phyloP scores from a whole-genome alignment of 1,140 invertebrate species.

The Euwallacea fornicatus region DNA sequence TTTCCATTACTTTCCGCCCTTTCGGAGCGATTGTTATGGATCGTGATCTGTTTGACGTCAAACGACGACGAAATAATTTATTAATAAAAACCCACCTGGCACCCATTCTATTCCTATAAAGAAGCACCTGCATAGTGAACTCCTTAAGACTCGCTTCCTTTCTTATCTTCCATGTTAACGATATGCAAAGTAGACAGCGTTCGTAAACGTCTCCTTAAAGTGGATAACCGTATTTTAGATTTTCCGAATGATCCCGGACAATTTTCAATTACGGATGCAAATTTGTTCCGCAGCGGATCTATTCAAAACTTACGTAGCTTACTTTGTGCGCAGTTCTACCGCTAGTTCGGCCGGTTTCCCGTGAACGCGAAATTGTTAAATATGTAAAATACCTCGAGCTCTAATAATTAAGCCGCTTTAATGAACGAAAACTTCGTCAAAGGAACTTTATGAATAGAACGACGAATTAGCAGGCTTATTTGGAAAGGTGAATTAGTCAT shows the following conservation, averaged over 20 bases:
- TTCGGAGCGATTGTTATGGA: no score
- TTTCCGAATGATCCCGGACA: constrained; percentile 38
- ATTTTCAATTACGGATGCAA: constrained; percentile 42
- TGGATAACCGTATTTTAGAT: constrained; percentile 27
- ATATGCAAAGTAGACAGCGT: constrained; percentile 33
- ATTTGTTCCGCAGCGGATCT: constrained; percentile 27
- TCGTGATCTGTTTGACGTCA: no score
- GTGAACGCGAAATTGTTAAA: constrained; percentile 28
- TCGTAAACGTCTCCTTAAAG: constrained; percentile 32
- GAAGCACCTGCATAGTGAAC: no score
- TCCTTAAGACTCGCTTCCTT: constrained; percentile 17
- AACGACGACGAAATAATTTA: no score
- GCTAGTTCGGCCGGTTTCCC: constrained; percentile 20
- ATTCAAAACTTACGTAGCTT: constrained; percentile 32
- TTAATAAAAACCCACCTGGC: no score
- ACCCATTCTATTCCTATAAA: no score
- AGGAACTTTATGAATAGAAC: constrained; percentile 26
- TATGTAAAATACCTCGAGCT: constrained; percentile 35
- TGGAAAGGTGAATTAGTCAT: no score
- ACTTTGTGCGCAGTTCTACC: constrained; percentile 32
- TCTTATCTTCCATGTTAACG: constrained; percentile 21
- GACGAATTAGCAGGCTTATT: constrained; percentile 9
- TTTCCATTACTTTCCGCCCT: no score
- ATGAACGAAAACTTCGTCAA: constrained; percentile 33
- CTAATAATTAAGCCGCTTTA: constrained; percentile 34